phyloP scores from a whole-genome alignment of 2,888 invertebrate species.

The Eilema caniola region DNA sequence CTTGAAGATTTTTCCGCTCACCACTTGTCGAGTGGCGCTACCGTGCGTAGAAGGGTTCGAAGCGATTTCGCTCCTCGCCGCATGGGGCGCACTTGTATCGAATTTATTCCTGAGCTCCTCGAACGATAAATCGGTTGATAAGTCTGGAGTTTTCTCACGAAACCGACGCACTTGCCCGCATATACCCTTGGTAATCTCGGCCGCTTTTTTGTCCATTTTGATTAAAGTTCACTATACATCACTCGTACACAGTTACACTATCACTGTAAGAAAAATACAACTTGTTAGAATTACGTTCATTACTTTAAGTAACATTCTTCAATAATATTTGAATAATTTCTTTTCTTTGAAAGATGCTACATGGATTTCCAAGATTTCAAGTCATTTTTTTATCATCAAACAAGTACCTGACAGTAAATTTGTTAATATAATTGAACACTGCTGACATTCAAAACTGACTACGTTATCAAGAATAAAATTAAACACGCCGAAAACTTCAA shows the following conservation, averaged over 20 bases:
- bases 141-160: constrained; percentile 70
- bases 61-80: constrained; percentile 73
- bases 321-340: background rate
- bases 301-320: background rate
- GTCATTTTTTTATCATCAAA: background rate
- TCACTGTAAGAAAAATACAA: constrained; percentile 44
- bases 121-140: constrained; percentile 74
- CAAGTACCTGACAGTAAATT: background rate
- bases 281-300: constrained; percentile 5
- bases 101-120: constrained; percentile 81
- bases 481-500: background rate
- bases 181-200: constrained; percentile 62
- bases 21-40: constrained; percentile 82
- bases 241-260: constrained; percentile 57
- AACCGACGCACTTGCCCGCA: constrained; percentile 77
- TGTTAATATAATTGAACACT: background rate
- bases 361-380: background rate
- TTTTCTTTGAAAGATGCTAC: background rate
- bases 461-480: background rate
- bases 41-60: constrained; percentile 82
- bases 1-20: constrained; percentile 89
- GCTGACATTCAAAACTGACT: too few relatives aligned
- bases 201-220: constrained; percentile 73
- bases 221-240: constrained; percentile 51
- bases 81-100: constrained; percentile 75